phyloP scores from a whole-genome alignment of 2,888 invertebrate genomes.

The Gryllus longicercus region DNA sequence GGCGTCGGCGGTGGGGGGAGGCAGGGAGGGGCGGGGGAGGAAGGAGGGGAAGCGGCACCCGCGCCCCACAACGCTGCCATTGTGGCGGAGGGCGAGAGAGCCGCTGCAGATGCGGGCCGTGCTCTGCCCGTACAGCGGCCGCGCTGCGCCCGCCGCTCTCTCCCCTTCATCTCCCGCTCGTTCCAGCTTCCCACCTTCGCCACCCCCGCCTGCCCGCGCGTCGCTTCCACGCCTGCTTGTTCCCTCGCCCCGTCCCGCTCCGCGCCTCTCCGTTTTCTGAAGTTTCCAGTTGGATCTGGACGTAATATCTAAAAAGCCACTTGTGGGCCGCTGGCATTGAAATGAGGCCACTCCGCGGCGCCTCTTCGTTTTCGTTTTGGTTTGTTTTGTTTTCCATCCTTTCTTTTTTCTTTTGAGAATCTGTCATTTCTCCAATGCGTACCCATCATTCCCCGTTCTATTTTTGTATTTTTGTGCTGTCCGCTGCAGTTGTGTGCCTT shows the following conservation, averaged over 20 bases:
- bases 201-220: background rate
- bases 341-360: background rate
- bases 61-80: background rate
- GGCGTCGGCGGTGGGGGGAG: too few relatives aligned
- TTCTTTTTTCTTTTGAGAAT: background rate
- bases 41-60: background rate
- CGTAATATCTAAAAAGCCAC: slow-evolving; percentile 17
- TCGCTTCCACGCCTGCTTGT: background rate
- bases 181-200: background rate
- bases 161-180: background rate
- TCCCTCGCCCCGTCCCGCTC: background rate
- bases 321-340: slow-evolving; percentile 10
- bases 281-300: slow-evolving; percentile 17
- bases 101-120: background rate
- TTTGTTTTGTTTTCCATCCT: background rate
- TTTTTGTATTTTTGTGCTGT: slow-evolving; percentile 8
- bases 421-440: too few relatives aligned
- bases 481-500: slow-evolving; percentile 3
- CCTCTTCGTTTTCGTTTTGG: background rate
- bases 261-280: background rate
- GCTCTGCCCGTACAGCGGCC: background rate
- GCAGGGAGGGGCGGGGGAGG: too few relatives aligned
- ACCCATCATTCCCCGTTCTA: background rate
- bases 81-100: background rate
- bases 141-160: background rate